A percentile compares a stretch with the other conserved stretches of the same genome.
Evolutionary conservation across 2,113 vertebrate species (phyloP).

Genomic region (Thinocorus orbignyianus): DNA sequence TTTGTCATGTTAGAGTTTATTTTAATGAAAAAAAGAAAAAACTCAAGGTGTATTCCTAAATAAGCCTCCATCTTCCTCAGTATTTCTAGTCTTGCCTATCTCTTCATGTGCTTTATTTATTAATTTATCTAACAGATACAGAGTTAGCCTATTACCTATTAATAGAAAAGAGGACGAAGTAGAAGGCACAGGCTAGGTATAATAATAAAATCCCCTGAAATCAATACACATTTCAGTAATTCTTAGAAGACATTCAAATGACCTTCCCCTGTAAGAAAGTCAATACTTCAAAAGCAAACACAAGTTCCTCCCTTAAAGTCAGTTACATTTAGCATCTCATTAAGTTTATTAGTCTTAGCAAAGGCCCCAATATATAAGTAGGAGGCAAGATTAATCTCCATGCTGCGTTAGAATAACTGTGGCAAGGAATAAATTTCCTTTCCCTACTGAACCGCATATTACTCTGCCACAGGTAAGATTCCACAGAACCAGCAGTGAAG

Average conservation of each 20-base stretch:
- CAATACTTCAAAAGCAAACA: constrained; percentile 13
- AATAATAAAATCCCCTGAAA: neutral
- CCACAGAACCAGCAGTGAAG: neutral
- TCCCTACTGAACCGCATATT: neutral
- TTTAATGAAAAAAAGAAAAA: neutral
- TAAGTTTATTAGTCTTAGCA: neutral
- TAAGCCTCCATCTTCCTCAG: neutral
- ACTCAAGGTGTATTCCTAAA: neutral
- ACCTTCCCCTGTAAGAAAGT: neutral
- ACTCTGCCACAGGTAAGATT: neutral
- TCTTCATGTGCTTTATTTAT: accelerated
- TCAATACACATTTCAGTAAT: neutral
- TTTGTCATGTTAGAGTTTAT: neutral
- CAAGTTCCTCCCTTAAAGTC: neutral
- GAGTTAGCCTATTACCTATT: neutral
- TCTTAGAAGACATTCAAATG: constrained; percentile 3
- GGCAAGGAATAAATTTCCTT: neutral
- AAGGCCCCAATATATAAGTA: neutral
- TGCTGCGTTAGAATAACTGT: neutral
- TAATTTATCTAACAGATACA: neutral
- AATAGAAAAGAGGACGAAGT: neutral
- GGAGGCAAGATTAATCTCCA: neutral
- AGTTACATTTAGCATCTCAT: neutral
- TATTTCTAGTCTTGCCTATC: neutral
- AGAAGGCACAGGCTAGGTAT: neutral